Base-by-base conservation (phyloP, 2,113 vertebrate species). In the Romanogobio albipinnatus region DNA sequence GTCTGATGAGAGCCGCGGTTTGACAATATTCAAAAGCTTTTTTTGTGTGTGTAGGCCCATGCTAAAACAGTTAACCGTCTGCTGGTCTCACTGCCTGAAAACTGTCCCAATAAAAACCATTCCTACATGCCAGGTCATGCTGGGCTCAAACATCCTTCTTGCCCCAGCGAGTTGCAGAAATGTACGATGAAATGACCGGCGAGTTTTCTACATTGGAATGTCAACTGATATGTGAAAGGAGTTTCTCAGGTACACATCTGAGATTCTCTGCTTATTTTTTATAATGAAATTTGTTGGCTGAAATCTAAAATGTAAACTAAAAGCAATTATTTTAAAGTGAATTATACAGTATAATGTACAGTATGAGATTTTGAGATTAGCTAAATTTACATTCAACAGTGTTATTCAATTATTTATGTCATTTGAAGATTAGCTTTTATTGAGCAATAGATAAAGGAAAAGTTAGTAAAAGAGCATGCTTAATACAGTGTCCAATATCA, bases 121-220 rank as follows among this genome's bases (percentile, higher is more conserved):
- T 86, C 47, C 19, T 84, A 81, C 81, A 51, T 81, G 87, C 82
- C 76, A 71, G 58, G 61, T 86, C 81, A 83, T 81, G 87, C 62
- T 84, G 49, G 68, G 47, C 70, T 78, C 66, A 22, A 74, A 85
- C 80, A 36, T 78, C 83, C 79, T 82, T 82, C 73, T 77, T 78
- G 59, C 77, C 75, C 82, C 56, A 53, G 75, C 47, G 79, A 75
- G 81, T 58, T 75, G 49, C n/a, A 74, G 47, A 83, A 76, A 79
- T 56, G 74, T 59, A 80, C 51, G 68, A 49, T 81, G 24, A 85
- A 88, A 80, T 76, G 62, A 79, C 66, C 5, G 10, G 71, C 13
- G 11, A 83, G 62, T 29, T n/a, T 84, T 73, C 24, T 80, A 19
- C 49, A 33, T 11, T 11, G 62, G 66, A 88, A 86, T 61, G 39